These are phyloP conservation scores for Pristiophorus japonicus DNA, from an alignment of 2,113 vertebrate genomes.

Conservation along the genomic window DNA sequence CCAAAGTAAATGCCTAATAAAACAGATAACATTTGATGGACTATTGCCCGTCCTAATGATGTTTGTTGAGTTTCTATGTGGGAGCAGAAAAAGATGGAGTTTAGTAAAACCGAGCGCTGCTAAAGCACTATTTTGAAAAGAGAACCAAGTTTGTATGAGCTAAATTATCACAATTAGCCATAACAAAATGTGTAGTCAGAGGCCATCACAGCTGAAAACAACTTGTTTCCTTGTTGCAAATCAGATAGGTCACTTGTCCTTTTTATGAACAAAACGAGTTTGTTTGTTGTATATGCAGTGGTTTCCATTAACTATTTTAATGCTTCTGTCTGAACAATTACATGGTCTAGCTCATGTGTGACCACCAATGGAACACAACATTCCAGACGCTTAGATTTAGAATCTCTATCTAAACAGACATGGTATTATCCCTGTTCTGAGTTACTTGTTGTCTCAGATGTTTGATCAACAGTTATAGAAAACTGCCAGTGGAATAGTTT, in stretches of 20 bases:
- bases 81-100: background rate
- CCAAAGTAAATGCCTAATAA: background rate
- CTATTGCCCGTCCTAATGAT: background rate
- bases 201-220: background rate
- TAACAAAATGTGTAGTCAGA: background rate
- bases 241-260: background rate
- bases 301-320: background rate
- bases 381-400: background rate
- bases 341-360: background rate
- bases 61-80: background rate
- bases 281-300: background rate
- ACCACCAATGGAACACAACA: background rate
- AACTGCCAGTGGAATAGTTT: conserved; percentile 63
- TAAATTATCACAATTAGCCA: background rate
- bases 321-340: background rate
- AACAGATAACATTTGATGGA: background rate
- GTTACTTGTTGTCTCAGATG: conserved; percentile 54
- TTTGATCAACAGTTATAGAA: conserved; percentile 54
- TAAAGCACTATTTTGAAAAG: background rate
- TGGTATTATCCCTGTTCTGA: background rate
- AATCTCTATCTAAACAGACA: background rate
- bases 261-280: background rate
- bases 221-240: background rate
- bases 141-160: background rate
- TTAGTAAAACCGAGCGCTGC: background rate